Conservation (phyloP, 2,888 invertebrate genomes). For the Plagodis dolabraria region DNA sequence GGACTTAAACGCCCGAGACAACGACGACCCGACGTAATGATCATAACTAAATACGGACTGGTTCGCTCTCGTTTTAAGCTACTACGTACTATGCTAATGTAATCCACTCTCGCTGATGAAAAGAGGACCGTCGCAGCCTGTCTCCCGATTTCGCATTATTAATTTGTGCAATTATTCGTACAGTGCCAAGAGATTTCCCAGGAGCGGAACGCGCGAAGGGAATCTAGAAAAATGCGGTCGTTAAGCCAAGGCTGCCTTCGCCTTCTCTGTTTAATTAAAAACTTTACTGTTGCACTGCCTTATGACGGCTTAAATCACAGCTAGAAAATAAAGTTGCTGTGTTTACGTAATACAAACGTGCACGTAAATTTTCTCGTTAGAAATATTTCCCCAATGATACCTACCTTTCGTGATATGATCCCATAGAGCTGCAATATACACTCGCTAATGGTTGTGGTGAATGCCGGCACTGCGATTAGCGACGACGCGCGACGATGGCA, state of each 20-base stretch:
- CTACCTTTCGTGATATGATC: conserved; percentile 12
- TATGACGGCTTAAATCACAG: conserved; percentile 53
- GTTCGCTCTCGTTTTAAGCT: conserved; percentile 45
- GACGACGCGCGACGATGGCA: conserved; percentile 32
- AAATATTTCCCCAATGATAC: too few species aligned
- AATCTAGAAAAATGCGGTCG: conserved; percentile 77
- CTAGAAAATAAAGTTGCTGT: too few species aligned
- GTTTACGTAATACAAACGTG: too few species aligned
- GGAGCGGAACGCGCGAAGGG: conserved; percentile 63
- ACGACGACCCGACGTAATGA: conserved; percentile 13
- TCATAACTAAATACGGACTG: conserved; percentile 25
- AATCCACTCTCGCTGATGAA: conserved; percentile 58
- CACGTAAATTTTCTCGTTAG: too few species aligned
- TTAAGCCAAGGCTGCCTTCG: conserved; percentile 64
- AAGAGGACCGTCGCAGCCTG: conserved; percentile 49
- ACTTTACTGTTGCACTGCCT: conserved; percentile 70
- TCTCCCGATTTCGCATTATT: conserved; percentile 70
- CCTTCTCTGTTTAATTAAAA: conserved; percentile 76
- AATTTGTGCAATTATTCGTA: conserved; percentile 76
- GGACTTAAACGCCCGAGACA: too few species aligned
- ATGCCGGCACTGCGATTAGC: conserved; percentile 43
- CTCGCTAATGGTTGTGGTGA: conserved; percentile 39
- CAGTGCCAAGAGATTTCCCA: conserved; percentile 71
- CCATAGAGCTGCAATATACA: conserved; percentile 21
- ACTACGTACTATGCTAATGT: conserved; percentile 56